Conservation (phyloP, 2,797 vertebrate genomes). For the Sebastes cheni region DNA sequence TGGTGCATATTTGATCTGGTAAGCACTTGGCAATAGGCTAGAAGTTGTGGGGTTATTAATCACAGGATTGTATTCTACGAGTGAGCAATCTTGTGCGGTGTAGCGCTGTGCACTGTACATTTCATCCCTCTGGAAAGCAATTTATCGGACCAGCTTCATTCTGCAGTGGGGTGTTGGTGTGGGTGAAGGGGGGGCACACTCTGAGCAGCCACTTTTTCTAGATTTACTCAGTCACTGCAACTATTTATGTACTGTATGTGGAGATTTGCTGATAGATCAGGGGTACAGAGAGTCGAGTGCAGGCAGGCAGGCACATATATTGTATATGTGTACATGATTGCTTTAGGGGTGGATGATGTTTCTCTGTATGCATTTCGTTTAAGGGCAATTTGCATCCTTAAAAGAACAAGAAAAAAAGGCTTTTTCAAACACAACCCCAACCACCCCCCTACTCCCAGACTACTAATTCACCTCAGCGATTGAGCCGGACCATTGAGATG, state of each 20-base stretch:
- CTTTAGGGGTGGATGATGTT: background rate
- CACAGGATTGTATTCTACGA: slow-evolving; percentile 45
- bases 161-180: slow-evolving; percentile 11
- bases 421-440: background rate
- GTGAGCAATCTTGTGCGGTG: slow-evolving; percentile 56
- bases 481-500: slow-evolving; percentile 55
- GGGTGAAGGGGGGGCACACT: background rate
- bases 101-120: slow-evolving; percentile 38
- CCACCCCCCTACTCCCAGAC: background rate
- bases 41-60: slow-evolving; percentile 70
- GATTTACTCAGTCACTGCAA: slow-evolving; percentile 31
- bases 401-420: background rate
- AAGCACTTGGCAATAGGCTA: slow-evolving; percentile 48
- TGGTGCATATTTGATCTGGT: slow-evolving; percentile 58
- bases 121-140: slow-evolving; percentile 56
- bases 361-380: background rate
- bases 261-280: slow-evolving; percentile 20
- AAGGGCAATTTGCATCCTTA: background rate
- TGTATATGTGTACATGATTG: too few species aligned
- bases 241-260: slow-evolving; percentile 31
- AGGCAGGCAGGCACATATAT: background rate
- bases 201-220: slow-evolving; percentile 24
- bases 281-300: background rate
- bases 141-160: slow-evolving; percentile 58
- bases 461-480: slow-evolving; percentile 38